Evolutionary conservation across 1,140 invertebrate genomes (phyloP).

Genomic region (Gryon sp.): DNA sequence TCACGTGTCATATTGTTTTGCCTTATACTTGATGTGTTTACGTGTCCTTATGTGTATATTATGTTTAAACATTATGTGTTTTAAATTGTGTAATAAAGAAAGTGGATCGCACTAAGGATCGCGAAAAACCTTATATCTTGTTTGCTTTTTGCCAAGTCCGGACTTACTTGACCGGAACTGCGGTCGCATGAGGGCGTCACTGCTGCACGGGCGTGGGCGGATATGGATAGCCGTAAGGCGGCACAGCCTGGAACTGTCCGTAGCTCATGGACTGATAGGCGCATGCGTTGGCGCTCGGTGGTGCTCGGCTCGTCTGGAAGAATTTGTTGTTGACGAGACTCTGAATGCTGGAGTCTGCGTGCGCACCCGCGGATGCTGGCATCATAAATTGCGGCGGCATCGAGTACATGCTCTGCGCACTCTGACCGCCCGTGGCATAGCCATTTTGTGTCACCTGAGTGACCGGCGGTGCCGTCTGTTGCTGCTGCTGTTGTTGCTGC

Average conservation of each 20-base stretch:
- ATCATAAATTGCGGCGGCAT: slow-evolving; percentile 80
- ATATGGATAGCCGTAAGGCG: slow-evolving; percentile 80
- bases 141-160: too few relatives aligned
- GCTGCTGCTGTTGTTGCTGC: slow-evolving; percentile 56
- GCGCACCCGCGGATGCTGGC: slow-evolving; percentile 72
- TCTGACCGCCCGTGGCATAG: slow-evolving; percentile 69
- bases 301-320: slow-evolving; percentile 81
- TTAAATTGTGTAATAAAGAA: slow-evolving; percentile 17
- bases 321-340: slow-evolving; percentile 83
- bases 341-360: slow-evolving; percentile 79
- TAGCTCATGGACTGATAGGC: slow-evolving; percentile 82
- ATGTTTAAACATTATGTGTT: neutral
- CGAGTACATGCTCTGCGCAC: slow-evolving; percentile 78
- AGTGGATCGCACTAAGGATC: slow-evolving; percentile 33
- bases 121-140: slow-evolving; percentile 44
- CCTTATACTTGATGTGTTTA: too few relatives aligned
- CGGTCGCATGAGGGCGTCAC: slow-evolving; percentile 69
- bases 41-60: slow-evolving; percentile 1
- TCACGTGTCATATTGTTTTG: too few relatives aligned
- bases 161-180: slow-evolving; percentile 66
- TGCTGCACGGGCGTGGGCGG: slow-evolving; percentile 79
- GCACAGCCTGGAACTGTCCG: slow-evolving; percentile 78
- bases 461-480: slow-evolving; percentile 43
- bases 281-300: slow-evolving; percentile 80
- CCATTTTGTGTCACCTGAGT: slow-evolving; percentile 66